Percentiles rank a stretch among this genome's conserved stretches.
These are phyloP conservation scores for Pollenia amentaria DNA, from an alignment of 2,888 invertebrate species.

Conservation along the genomic window DNA sequence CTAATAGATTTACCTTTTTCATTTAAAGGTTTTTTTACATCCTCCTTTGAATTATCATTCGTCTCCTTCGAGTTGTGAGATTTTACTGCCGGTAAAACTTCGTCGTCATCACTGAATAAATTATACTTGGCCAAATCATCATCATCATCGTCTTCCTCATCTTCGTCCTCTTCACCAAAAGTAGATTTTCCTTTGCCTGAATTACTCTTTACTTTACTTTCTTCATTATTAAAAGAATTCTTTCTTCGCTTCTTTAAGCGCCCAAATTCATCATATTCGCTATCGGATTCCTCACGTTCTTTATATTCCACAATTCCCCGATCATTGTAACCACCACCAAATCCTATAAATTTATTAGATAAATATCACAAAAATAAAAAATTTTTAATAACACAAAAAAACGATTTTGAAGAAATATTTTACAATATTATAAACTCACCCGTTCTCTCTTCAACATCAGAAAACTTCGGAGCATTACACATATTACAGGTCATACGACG, in stretches of 20 bases:
- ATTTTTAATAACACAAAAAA: not conserved
- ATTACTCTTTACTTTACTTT: conserved; percentile 19
- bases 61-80: conserved; percentile 51
- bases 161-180: conserved; percentile 84
- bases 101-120: conserved; percentile 89
- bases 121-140: conserved; percentile 92
- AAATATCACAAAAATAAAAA: conserved; percentile 1
- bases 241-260: conserved; percentile 86
- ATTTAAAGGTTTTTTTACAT: conserved; percentile 27
- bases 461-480: conserved; percentile 99
- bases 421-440: conserved; percentile 82
- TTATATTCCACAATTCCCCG: conserved; percentile 98
- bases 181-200: conserved; percentile 75
- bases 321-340: conserved; percentile 97
- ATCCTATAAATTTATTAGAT: conserved; percentile 85
- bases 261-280: conserved; percentile 98
- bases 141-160: conserved; percentile 86
- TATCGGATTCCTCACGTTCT: conserved; percentile 94
- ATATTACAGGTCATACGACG: conserved; percentile 96
- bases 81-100: conserved; percentile 56
- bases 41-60: conserved; percentile 31
- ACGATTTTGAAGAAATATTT: not conserved
- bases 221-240: conserved; percentile 55
- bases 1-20: conserved; percentile 33
- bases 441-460: conserved; percentile 93